Evolutionary conservation across 2,888 invertebrate species (phyloP), one percentile per base, ranked within the genome.

Genomic region (Cryptocheilus praepositus): DNA sequence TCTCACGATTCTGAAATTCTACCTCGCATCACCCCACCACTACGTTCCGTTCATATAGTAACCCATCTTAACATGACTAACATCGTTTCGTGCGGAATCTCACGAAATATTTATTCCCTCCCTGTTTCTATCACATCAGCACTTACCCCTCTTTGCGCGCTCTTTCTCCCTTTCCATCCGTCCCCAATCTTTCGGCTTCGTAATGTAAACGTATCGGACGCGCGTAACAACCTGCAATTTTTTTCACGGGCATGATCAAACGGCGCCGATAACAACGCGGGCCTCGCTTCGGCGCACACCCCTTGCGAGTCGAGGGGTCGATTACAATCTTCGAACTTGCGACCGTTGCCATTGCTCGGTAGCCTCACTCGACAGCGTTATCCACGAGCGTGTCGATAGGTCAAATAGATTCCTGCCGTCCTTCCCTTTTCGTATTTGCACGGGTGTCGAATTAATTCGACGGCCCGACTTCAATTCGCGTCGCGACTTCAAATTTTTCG

Each of bases 191-290:
- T 51, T 51, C 25, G n/a, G 16, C 16, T 44, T 52, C 36, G 45
- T 66, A 70, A 73, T 75, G 74, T 70, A 78, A 76, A 78, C 74
- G 71, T 74, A 78, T 76, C 79, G 74, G 72, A 76, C 76, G 71
- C 77, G 76, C 71, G 74, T 76, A 79, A 80, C 81, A 81, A 81
- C 81, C 77, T 72, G 74, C 79, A 80, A 80, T 81, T 79, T 78
- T 75, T 77, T 76, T 73, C 73, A 44, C 59, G 44, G 60, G 65
- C 36, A 64, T 62, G 75, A 77, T 76, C 63, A 70, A 71, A 70
- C 70, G 63, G 45, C 56, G 43, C 43, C 74, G 77, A 80, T 80
- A 79, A 81, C 73, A 54, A 45, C 36, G 18, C 25, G 58, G 54
- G 61, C 44, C 59, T 69, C 64, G 70, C 59, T 55, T 54, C 55